Evolutionary conservation across 2,888 invertebrate genomes (phyloP).

Genomic region (Stenichneumon culpator): DNA sequence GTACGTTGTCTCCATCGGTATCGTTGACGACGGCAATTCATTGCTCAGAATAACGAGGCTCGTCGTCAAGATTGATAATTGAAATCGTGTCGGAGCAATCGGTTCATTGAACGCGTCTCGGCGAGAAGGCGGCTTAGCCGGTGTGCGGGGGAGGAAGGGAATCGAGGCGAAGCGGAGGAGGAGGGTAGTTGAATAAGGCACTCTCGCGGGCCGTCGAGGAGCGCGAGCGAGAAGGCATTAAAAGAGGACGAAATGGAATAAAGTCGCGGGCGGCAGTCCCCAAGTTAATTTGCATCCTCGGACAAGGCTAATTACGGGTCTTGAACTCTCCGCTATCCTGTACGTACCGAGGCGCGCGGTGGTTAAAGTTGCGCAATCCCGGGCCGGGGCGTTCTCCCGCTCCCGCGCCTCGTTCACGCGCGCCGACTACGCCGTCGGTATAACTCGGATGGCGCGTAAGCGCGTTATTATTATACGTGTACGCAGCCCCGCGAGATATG

Average conservation of each 20-base stretch:
- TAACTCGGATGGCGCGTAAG: neutral
- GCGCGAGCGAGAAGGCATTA: conserved; percentile 63
- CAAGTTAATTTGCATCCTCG: conserved; percentile 81
- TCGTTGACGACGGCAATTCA: conserved; percentile 51
- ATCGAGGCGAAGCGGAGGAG: conserved; percentile 32
- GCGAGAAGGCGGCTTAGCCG: conserved; percentile 17
- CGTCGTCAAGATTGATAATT: conserved; percentile 62
- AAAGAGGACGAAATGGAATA: conserved; percentile 75
- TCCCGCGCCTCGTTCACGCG: conserved; percentile 50
- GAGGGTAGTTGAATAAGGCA: conserved; percentile 44
- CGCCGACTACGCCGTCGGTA: conserved; percentile 43
- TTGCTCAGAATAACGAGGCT: conserved; percentile 55
- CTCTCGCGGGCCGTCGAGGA: conserved; percentile 28
- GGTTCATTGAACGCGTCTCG: conserved; percentile 59
- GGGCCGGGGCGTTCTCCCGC: conserved; percentile 66
- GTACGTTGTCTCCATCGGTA: conserved; percentile 37
- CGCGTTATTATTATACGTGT: conserved; percentile 53
- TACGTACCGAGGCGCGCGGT: conserved; percentile 55
- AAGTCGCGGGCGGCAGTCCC: conserved; percentile 76
- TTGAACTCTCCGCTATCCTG: conserved; percentile 75
- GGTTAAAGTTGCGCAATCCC: conserved; percentile 66
- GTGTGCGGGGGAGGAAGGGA: conserved; percentile 29
- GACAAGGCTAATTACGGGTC: conserved; percentile 81
- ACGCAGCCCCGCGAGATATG: conserved; percentile 44
- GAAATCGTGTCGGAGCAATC: conserved; percentile 66